Evolutionary conservation across 2,888 invertebrate species (phyloP).

Genomic region (Orthosia gothica): DNA sequence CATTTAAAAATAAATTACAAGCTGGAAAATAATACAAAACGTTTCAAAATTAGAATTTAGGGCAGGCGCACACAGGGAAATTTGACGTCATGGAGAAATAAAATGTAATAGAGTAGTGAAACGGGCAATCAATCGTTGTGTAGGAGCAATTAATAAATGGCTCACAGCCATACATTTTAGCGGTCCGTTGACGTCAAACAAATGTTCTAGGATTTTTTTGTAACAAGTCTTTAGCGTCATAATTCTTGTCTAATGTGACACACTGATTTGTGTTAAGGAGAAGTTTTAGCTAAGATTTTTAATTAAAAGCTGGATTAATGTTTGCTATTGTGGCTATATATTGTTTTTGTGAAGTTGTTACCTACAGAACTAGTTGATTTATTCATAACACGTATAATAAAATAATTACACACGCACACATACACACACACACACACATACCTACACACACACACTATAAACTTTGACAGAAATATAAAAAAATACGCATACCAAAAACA

Average conservation of each 20-base stretch:
- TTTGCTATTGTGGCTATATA: conserved; percentile 11
- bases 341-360: not conserved
- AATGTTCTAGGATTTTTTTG: conserved; percentile 73
- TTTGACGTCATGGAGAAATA: conserved; percentile 69
- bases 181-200: conserved; percentile 84
- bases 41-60: conserved; percentile 46
- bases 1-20: not conserved
- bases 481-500: not conserved
- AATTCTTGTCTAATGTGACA: conserved; percentile 84
- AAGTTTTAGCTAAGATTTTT: conserved; percentile 45
- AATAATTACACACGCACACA: too few species aligned
- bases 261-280: conserved; percentile 76
- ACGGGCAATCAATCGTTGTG: conserved; percentile 81
- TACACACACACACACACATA: too few species aligned
- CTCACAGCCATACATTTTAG: conserved; percentile 78
- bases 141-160: conserved; percentile 83
- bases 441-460: too few species aligned
- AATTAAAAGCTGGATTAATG: conserved; percentile 50
- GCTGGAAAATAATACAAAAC: conserved; percentile 8
- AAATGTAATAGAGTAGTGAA: conserved; percentile 74
- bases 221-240: conserved; percentile 70
- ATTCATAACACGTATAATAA: too few species aligned
- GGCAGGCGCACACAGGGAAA: conserved; percentile 37
- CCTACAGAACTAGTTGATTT: not conserved
- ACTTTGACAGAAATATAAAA: too few species aligned